Evolutionary conservation across 1,140 invertebrate species (phyloP).

Genomic region (Rhizoglyphus robini): DNA sequence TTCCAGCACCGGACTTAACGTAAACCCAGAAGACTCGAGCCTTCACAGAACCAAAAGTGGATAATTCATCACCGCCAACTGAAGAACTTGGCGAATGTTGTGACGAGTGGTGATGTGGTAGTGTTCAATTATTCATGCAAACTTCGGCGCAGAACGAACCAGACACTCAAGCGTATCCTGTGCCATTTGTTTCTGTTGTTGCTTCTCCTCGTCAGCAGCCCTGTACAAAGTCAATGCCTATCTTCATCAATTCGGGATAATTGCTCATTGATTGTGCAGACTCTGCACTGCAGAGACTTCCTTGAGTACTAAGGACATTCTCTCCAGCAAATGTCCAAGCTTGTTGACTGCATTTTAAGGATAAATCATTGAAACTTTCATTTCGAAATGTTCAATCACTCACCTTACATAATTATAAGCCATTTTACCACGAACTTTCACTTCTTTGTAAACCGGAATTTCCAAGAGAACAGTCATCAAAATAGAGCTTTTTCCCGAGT

Average conservation of each 20-base stretch:
- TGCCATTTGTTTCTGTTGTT: neutral
- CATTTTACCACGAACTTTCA: conserved; percentile 56
- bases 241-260: conserved; percentile 22
- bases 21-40: conserved; percentile 25
- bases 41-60: conserved; percentile 16
- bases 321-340: conserved; percentile 78
- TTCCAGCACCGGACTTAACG: conserved; percentile 26
- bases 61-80: conserved; percentile 7
- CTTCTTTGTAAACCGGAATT: conserved; percentile 46
- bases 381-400: neutral
- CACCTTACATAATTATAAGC: conserved; percentile 61
- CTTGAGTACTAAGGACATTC: conserved; percentile 88
- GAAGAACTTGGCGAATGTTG: neutral
- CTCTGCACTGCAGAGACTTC: conserved; percentile 52
- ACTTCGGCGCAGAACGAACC: neutral
- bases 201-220: conserved; percentile 7
- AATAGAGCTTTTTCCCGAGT: conserved; percentile 45
- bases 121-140: neutral
- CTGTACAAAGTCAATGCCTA: conserved; percentile 25
- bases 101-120: neutral
- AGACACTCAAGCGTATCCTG: neutral
- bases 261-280: conserved; percentile 19
- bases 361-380: neutral
- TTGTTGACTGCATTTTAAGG: conserved; percentile 64
- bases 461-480: conserved; percentile 29